Conservation (phyloP, 2,797 vertebrate species). For the Pangasius krempfi region DNA sequence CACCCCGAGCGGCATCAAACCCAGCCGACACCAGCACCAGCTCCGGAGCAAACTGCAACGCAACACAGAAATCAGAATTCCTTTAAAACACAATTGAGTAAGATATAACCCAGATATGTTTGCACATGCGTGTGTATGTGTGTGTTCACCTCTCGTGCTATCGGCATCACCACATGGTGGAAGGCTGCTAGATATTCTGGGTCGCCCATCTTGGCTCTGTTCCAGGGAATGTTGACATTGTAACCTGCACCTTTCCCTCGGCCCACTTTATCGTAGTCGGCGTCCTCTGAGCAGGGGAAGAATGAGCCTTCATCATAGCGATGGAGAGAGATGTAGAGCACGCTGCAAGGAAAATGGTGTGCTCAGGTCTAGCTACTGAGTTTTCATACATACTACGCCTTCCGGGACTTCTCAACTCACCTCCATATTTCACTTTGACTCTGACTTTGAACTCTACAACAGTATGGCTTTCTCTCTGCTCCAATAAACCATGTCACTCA, state of each 20-base stretch:
- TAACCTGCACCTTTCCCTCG: constrained; percentile 76
- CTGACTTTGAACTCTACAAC: neutral
- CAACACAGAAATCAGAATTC: neutral
- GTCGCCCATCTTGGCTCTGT: constrained; percentile 80
- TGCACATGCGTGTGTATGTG: neutral
- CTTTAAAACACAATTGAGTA: neutral
- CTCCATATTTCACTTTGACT: neutral
- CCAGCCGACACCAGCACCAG: constrained; percentile 90
- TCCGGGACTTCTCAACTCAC: too few species aligned
- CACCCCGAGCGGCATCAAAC: constrained; percentile 88
- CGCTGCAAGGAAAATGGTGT: constrained; percentile 63
- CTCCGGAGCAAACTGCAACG: constrained; percentile 82
- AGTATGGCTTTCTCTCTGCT: neutral
- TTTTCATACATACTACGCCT: neutral
- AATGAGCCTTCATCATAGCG: constrained; percentile 86
- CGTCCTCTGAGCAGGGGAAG: constrained; percentile 85
- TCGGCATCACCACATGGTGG: constrained; percentile 84
- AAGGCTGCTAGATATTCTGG: constrained; percentile 86
- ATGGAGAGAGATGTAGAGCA: constrained; percentile 88
- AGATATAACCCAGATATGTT: neutral
- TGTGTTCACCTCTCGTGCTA: constrained; percentile 82
- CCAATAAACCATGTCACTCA: neutral
- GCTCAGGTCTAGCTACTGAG: neutral
- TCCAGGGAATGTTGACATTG: constrained; percentile 90
- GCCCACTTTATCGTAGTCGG: constrained; percentile 74